Conservation (phyloP, 2,888 invertebrate genomes). For the Pyrgus malvae region DNA sequence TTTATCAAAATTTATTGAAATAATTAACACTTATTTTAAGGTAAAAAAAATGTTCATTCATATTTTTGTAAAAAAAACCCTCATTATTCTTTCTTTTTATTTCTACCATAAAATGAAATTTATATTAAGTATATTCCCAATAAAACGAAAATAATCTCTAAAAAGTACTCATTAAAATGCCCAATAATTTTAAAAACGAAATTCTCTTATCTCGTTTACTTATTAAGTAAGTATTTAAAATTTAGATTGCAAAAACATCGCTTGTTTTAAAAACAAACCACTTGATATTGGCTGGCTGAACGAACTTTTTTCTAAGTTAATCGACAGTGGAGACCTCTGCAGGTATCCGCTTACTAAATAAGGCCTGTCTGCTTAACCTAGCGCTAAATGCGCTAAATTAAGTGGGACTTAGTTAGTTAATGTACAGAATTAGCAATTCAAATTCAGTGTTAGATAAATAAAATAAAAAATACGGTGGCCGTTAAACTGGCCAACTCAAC, state of each 20-base stretch:
- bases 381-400: constrained; percentile 25
- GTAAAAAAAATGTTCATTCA: too few species aligned
- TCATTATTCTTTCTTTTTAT: too few species aligned
- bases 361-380: constrained; percentile 11
- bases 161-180: too few species aligned
- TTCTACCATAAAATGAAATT: too few species aligned
- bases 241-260: neutral
- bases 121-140: too few species aligned
- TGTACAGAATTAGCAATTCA: constrained; percentile 30
- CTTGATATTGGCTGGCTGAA: neutral
- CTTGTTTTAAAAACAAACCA: neutral
- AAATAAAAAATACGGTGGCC: constrained; percentile 6
- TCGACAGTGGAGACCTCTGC: neutral
- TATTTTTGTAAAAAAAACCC: too few species aligned
- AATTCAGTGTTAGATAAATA: constrained; percentile 26
- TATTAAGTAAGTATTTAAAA: too few species aligned
- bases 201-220: too few species aligned
- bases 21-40: too few species aligned
- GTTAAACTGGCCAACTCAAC: constrained; percentile 1
- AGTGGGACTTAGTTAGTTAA: constrained; percentile 4
- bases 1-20: too few species aligned
- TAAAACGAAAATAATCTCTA: too few species aligned
- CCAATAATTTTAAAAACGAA: too few species aligned
- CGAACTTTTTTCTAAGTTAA: constrained; percentile 2
- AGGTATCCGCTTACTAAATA: neutral